phyloP scores from a whole-genome alignment of 2,888 invertebrate genomes.

The Psylliodes chrysocephalus region DNA sequence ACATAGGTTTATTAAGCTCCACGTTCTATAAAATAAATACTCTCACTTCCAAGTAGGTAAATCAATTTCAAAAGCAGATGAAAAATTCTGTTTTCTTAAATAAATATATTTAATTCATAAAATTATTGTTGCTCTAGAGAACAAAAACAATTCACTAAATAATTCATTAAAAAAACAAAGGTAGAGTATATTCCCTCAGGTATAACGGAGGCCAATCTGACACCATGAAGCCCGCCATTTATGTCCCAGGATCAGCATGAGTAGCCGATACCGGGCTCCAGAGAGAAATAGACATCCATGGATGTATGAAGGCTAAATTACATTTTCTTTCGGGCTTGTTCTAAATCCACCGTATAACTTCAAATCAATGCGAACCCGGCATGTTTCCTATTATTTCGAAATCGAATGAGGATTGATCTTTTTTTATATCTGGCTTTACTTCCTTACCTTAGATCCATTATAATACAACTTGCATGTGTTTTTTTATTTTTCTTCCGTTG shows the following conservation, averaged over 20 bases:
- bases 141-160: conserved; percentile 17
- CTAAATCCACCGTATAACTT: conserved; percentile 39
- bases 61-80: too few relatives aligned
- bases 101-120: conserved; percentile 27
- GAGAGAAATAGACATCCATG: conserved; percentile 43
- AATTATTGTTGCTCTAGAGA: neutral
- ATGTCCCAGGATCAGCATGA: conserved; percentile 39
- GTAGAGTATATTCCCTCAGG: conserved; percentile 27
- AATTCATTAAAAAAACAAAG: conserved; percentile 16
- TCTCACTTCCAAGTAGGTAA: too few relatives aligned
- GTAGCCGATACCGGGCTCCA: conserved; percentile 39
- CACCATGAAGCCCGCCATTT: conserved; percentile 45
- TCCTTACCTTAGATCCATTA: conserved; percentile 27
- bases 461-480: too few relatives aligned
- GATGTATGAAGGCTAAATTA: conserved; percentile 43
- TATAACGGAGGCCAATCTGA: conserved; percentile 41
- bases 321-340: conserved; percentile 38
- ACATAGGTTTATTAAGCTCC: too few relatives aligned
- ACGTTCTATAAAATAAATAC: too few relatives aligned
- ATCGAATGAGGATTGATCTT: conserved; percentile 37
- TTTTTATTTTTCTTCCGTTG: too few relatives aligned
- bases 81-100: too few relatives aligned
- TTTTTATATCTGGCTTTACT: conserved; percentile 29
- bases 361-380: conserved; percentile 41
- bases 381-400: conserved; percentile 43